Base-by-base conservation (phyloP, 2,888 invertebrate genomes). In the Teinopalpus imperialis region DNA sequence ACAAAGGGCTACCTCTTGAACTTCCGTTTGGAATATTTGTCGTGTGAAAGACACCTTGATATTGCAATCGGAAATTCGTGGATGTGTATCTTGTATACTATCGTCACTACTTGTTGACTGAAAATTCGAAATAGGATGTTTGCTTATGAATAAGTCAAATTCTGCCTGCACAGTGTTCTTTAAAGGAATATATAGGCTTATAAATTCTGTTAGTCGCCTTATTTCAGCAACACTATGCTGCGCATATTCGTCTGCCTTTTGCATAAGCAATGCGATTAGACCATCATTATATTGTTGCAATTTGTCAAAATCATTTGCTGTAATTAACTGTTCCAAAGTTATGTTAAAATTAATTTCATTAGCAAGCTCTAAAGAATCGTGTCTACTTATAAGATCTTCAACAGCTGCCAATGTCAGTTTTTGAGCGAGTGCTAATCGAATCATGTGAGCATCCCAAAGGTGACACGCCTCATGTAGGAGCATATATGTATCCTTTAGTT, bases 361-460 rank as follows among this genome's bases (percentile, higher is more conserved):
- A 6, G 74, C 61, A 24, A 77, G 61, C 54, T 86, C 72, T 3
- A 62, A 45, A 2, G 61, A 45, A 59, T 87, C 87, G 49, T 86
- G 60, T 49, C 41, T 74, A 13, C 76, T 77, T 7, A 80, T 56
- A 16, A 83, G 57, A 55, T 85, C 82, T 65, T 86, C 87, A 2
- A 86, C 76, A 20, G 75, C 72, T n/a, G 78, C 69, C 35, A 79
- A 67, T 2, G 77, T 79, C 16, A 86, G 54, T 47, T 76, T 81
- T 55, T 80, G 81, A 12, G 72, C 78, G 8, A 75, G 63, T 42
- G 72, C 77, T 13, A 72, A 62, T 7, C 86, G 77, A 39, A 76
- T 42, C 51, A 81, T 75, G 54, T 85, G 86, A 44, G 69, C 61
- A 52, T 82, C 79, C 74, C 78, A 83, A 9, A 86, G 64, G 61